Conservation (phyloP, 2,888 invertebrate species). For the Dryadula phaetusa region DNA sequence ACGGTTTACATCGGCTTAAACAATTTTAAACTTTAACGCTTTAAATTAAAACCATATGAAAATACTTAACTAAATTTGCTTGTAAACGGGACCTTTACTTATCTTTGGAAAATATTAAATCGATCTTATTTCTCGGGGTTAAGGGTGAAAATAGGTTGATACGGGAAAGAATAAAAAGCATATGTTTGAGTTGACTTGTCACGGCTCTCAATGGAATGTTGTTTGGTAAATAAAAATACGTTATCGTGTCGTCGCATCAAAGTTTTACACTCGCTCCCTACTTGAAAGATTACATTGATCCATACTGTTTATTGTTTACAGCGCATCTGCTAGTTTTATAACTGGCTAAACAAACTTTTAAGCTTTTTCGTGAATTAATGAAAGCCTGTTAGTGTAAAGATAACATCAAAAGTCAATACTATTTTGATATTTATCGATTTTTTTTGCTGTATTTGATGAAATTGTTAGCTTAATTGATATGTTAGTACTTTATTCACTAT, state of each 20-base stretch:
- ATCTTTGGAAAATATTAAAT: conserved; percentile 27
- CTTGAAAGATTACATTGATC: conserved; percentile 19
- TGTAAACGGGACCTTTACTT: conserved; percentile 43
- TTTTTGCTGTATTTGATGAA: not conserved
- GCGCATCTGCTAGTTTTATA: conserved; percentile 5
- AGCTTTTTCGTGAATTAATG: not conserved
- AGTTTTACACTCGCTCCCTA: conserved; percentile 23
- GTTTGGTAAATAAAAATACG: conserved; percentile 49
- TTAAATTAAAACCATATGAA: conserved; percentile 40
- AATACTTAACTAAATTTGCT: conserved; percentile 21
- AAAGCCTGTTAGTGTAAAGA: not conserved
- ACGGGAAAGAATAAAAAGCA: conserved; percentile 37
- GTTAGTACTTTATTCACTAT: too few species aligned
- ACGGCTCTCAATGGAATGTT: conserved; percentile 48
- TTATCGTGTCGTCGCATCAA: conserved; percentile 30
- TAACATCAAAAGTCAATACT: not conserved
- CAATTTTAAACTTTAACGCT: conserved; percentile 52
- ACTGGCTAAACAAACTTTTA: conserved; percentile 1
- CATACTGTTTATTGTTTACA: not conserved
- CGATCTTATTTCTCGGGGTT: conserved; percentile 23
- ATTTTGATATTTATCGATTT: not conserved
- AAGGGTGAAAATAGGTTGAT: conserved; percentile 31
- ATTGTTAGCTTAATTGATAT: not conserved
- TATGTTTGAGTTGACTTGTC: conserved; percentile 49
- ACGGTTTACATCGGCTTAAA: conserved; percentile 37